Evolutionary conservation across 2,888 invertebrate genomes (phyloP).

Genomic region (Tipula vernalis): DNA sequence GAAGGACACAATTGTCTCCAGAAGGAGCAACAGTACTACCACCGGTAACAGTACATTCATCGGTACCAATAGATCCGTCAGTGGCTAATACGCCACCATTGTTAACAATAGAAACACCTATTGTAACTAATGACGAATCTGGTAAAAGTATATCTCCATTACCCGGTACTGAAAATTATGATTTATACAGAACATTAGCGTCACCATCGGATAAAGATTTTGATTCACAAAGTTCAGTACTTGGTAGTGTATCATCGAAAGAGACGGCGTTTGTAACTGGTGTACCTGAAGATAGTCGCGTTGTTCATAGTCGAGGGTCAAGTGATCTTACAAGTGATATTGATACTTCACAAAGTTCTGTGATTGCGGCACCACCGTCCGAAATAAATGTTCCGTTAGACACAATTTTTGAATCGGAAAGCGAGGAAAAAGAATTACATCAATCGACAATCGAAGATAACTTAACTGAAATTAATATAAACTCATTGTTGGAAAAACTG

Average conservation of each 20-base stretch:
- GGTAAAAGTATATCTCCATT: conserved; percentile 36
- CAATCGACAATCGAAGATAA: background rate
- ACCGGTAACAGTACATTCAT: background rate
- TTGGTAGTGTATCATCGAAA: conserved; percentile 35
- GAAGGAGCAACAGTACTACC: conserved; percentile 24
- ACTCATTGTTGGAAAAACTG: background rate
- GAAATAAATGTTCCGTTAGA: conserved; percentile 33
- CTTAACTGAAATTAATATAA: background rate
- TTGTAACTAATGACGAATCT: conserved; percentile 14
- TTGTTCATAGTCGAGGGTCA: conserved; percentile 33
- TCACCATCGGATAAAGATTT: conserved; percentile 38
- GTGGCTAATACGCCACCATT: background rate
- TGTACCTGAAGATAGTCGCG: conserved; percentile 29
- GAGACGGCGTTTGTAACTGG: conserved; percentile 21
- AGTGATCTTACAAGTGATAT: conserved; percentile 35
- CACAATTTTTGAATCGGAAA: conserved; percentile 30
- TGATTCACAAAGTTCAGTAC: conserved; percentile 34
- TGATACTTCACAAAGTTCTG: conserved; percentile 35
- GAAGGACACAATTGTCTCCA: conserved; percentile 37
- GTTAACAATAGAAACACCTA: conserved; percentile 8
- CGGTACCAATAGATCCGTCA: background rate
- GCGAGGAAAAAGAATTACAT: conserved; percentile 14
- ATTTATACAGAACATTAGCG: conserved; percentile 40
- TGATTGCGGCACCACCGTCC: conserved; percentile 33
- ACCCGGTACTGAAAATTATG: conserved; percentile 40